Base-by-base conservation (phyloP, 2,113 vertebrate species). In the Embiotoca jacksoni region DNA sequence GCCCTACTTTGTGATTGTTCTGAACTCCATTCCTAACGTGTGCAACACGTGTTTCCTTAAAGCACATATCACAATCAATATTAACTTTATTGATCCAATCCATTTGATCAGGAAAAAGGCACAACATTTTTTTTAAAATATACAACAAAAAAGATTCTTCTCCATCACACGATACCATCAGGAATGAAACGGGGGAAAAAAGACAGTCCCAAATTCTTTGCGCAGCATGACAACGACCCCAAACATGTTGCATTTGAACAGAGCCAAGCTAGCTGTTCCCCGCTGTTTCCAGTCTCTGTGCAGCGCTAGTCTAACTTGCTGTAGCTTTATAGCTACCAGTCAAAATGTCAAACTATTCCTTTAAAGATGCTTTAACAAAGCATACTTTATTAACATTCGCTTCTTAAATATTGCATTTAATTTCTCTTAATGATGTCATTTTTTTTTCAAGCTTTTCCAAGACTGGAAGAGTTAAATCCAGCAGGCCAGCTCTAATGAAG, bases 241-340 rank as follows among this genome's bases (percentile, higher is more conserved):
- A 55, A 30, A 56, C 23, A 9, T 23, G 37, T 30, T 46, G 44
- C 44, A 7, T 46, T 46, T 46, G 44, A 11, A 46, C 44, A 46
- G 11, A 46, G 44, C 44, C 44, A 6, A 46, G 44, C 46, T 49
- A 11, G 46, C 46, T 16, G 46, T 23, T 52, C 36, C 11, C 30
- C 13, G 13, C 37, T 31, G 70, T 31, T 72, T 61, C n/a, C 52
- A 64, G 66, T 71, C 10, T 70, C 59, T 78, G 58, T 70, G 67
- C 58, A 15, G 41, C 49, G 75, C 52, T 57, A 71, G 57, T 35
- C 33, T 39, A 72, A 71, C 68, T 32, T 37, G 69, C 47, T 37
- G 46, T 46, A 7, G 32, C 54, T 8, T n/a, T 30, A 44, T 11
- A 57, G 30, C 14, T 23, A 58, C 53, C 39, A 57, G 54, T 15